phyloP scores from a whole-genome alignment of 2,797 vertebrate species.

The Gallinago solitaria region DNA sequence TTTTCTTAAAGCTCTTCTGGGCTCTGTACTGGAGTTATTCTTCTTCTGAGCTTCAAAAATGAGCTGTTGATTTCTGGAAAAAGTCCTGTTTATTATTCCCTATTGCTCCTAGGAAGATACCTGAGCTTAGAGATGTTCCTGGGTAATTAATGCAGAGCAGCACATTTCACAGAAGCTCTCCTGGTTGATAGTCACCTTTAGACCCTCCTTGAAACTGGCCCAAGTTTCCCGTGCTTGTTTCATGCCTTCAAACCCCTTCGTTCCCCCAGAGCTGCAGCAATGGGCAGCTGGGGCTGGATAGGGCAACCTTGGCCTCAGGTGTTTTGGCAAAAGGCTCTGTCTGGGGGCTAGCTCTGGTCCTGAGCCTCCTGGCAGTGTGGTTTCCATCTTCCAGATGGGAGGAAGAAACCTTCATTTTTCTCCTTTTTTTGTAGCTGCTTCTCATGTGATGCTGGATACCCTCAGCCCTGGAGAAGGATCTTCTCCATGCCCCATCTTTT shows the following conservation, averaged over 20 bases:
- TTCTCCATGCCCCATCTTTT: not conserved
- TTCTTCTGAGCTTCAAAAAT: not conserved
- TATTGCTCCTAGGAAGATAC: not conserved
- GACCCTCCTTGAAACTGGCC: not conserved
- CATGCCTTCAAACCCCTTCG: not conserved
- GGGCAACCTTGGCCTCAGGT: not conserved
- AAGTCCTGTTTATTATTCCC: not conserved
- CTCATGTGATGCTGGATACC: not conserved
- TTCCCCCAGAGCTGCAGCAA: not conserved
- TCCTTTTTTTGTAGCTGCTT: not conserved
- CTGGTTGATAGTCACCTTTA: not conserved
- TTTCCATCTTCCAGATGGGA: not conserved
- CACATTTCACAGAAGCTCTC: not conserved
- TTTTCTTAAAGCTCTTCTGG: not conserved
- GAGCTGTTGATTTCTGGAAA: not conserved
- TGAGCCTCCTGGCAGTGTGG: not conserved
- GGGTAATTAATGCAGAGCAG: not conserved
- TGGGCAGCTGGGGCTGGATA: not conserved
- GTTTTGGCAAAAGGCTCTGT: fast-evolving
- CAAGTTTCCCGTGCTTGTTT: not conserved
- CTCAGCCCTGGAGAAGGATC: not conserved
- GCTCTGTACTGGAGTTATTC: not conserved
- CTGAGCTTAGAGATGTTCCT: not conserved
- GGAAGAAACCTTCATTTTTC: not conserved
- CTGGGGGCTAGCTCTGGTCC: no score